Evolutionary conservation across 35 echinoderm and acorn worm genomes (phyloP).

Genomic region (Anneissia japonica): DNA sequence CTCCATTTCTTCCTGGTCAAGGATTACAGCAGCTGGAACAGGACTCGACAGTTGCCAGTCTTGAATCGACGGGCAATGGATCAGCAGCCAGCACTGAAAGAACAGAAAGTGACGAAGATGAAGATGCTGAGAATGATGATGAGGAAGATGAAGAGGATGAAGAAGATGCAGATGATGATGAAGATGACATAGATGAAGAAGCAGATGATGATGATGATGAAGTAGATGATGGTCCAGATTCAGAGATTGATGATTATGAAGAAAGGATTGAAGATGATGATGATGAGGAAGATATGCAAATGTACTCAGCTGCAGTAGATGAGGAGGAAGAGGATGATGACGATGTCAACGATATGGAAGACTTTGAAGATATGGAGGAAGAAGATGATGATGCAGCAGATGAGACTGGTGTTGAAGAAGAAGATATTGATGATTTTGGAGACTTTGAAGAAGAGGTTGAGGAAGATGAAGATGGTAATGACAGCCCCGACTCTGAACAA

Average conservation of each 20-base stretch:
- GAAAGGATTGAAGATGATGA: slow-evolving; percentile 10
- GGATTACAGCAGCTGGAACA: slow-evolving; percentile 22
- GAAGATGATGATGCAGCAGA: slow-evolving; percentile 11
- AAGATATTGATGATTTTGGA: slow-evolving; percentile 14
- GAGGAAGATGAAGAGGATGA: slow-evolving; percentile 10
- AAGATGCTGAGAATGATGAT: background rate
- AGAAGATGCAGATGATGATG: background rate
- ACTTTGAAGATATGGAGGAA: background rate
- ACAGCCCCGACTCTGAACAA: background rate
- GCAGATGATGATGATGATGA: slow-evolving; percentile 10
- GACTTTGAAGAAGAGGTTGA: slow-evolving; percentile 25
- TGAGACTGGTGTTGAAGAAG: background rate
- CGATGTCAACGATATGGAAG: background rate
- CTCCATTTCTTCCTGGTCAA: slow-evolving; percentile 67
- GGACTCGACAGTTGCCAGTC: background rate
- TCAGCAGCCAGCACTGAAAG: background rate
- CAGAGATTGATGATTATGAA: slow-evolving; percentile 8
- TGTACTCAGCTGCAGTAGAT: background rate
- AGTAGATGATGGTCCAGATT: background rate
- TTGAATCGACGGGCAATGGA: background rate
- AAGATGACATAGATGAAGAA: background rate
- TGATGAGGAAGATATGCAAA: slow-evolving; percentile 2
- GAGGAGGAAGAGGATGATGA: background rate
- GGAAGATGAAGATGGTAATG: slow-evolving; percentile 1
- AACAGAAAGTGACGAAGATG: background rate